A percentile compares a stretch with the other conserved stretches of the same genome.
Conservation (phyloP, 2,113 vertebrate genomes). For the Genyomyrus donnyi region DNA sequence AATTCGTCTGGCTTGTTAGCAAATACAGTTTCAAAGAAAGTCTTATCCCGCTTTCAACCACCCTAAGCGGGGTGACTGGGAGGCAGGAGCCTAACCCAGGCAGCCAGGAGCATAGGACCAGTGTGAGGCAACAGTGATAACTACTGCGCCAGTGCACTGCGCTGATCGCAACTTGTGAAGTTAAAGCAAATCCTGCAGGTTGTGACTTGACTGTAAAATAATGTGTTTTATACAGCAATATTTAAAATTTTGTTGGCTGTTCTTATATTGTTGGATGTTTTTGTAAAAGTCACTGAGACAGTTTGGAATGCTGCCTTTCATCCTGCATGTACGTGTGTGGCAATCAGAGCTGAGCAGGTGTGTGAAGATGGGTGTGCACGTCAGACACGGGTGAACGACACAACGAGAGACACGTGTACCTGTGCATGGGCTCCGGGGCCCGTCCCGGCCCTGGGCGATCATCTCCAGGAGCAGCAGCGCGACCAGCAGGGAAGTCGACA, state of each 20-base stretch:
- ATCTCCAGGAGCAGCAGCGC: constrained; percentile 47
- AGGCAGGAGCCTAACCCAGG: no score
- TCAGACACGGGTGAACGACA: background rate
- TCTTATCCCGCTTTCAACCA: no score
- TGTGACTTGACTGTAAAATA: background rate
- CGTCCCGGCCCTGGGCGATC: constrained; percentile 13
- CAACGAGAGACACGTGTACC: constrained; percentile 50
- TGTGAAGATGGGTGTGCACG: background rate
- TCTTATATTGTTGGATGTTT: background rate
- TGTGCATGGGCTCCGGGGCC: constrained; percentile 69
- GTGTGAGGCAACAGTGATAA: background rate
- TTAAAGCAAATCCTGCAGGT: background rate
- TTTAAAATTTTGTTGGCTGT: background rate
- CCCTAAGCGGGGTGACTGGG: no score
- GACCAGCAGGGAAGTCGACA: constrained; percentile 57
- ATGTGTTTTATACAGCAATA: background rate
- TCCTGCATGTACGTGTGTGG: background rate
- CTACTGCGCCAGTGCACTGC: background rate
- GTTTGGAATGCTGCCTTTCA: background rate
- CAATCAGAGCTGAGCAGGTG: background rate
- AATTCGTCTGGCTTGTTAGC: no score
- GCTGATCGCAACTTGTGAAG: background rate
- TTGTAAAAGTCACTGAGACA: background rate
- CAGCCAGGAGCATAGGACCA: no score
- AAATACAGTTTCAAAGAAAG: no score